Evolutionary conservation across 2,888 invertebrate species (phyloP), one percentile per base, ranked within the genome.

Genomic region (Adineta ricciae): DNA sequence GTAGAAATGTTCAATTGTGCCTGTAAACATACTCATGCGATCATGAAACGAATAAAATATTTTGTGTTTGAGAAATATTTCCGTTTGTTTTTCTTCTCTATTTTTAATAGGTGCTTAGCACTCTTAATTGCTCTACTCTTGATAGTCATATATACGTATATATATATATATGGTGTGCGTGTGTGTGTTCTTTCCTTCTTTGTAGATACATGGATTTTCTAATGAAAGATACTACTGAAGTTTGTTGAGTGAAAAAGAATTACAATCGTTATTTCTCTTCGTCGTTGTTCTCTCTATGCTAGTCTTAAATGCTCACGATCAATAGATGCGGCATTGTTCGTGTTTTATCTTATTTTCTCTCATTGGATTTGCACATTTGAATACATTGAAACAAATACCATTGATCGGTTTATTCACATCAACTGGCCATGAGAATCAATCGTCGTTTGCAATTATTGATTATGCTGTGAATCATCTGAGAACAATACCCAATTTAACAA

Each of bases 351-450:
- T 64, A 32, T 32, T 64, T 64, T 64, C 5, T 14, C 7, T 64
- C 64, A 14, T 64, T 64, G 0, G 1, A 27, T 64, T 14, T 64
- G 32, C 19, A 32, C 2, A 32, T 64, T 64, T 64, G 19, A 64
- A 11, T 11, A 64, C 19, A 64, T 64, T 32, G 41, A 78, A 78
- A 78, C 78, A 78, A 41, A 78, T 78, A 78, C 78, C 78, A 78
- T 41, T 78, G 41, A 41, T 38, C 41, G 78, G 78, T 24, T 21
- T 78, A 19, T 78, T 78, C 41, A 78, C 78, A 78, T 41, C 78
- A 36, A 54, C 21, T n/a, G 8, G 8, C 19, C 32, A 64, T 64
- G 14, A 64, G 27, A 21, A 78, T 41, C 38, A 41, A 36, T 41
- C 78, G n/a, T 78, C 78, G 41, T 78, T 41, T 21, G 38, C 21